Conservation (phyloP, 1,140 invertebrate genomes). For the Gonioctena quinquepunctata region DNA sequence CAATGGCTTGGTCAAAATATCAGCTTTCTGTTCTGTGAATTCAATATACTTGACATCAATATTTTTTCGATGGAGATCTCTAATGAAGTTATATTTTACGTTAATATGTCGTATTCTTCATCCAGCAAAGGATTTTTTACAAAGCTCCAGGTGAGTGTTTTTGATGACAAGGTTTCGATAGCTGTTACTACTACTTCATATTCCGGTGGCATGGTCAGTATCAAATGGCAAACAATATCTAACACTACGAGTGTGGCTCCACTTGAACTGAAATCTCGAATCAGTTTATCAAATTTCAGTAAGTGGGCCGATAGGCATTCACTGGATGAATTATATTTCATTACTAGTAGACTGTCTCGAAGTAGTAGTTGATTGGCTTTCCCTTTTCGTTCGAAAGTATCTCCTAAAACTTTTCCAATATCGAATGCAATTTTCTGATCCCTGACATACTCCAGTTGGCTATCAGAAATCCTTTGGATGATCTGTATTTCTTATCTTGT, state of each 20-base stretch:
- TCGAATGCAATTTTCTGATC: background rate
- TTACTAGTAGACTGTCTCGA: background rate
- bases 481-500: too few relatives aligned
- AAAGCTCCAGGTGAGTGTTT: background rate
- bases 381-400: background rate
- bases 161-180: background rate
- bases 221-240: background rate
- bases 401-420: background rate
- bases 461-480: too few relatives aligned
- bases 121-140: too few relatives aligned
- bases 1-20: too few relatives aligned
- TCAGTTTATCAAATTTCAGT: background rate
- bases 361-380: background rate
- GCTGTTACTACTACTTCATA: background rate
- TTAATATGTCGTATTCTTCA: too few relatives aligned
- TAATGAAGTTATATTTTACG: too few relatives aligned
- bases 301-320: background rate
- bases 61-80: too few relatives aligned
- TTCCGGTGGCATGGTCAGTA: background rate
- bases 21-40: too few relatives aligned
- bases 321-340: background rate
- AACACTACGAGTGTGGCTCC: background rate
- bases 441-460: background rate
- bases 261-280: background rate
- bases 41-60: too few relatives aligned